Evolutionary conservation across 2,888 invertebrate species (phyloP), one percentile per base, ranked within the genome.

Genomic region (Tetanocera ferruginea): DNA sequence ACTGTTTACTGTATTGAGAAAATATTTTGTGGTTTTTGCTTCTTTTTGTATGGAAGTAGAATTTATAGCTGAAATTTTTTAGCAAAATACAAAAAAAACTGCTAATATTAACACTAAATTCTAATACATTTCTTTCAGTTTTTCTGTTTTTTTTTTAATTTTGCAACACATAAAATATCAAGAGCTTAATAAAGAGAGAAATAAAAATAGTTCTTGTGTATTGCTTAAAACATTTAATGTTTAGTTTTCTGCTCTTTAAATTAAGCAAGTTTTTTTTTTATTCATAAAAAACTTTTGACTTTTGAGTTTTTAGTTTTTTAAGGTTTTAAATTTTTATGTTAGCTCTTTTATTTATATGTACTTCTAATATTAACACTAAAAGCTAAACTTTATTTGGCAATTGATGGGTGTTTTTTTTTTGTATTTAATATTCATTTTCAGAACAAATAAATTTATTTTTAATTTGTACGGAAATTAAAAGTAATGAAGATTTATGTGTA

Each of bases 311-410:
- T n/a, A n/a, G n/a, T n/a, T n/a, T 52, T 72, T 79, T 70, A 82
- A 80, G 78, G 81, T 82, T 78, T 81, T 80, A 82, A 83, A 83
- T 82, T 83, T 80, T 79, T 80, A 82, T 77, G 81, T 79, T 83
- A 76, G 77, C 76, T 71, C 80, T 82, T 80, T 81, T 83, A 83
- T 83, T 83, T 83, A 81, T 84, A 84, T 84, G 79, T 79, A 83
- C 80, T 83, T 85, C 84, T 84, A 85, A 81, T 80, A 83, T 85
- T 84, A 85, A 85, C 85, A 82, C 85, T 87, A 87, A 89, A 89
- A 89, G 87, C 89, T 89, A 89, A 87, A 85, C 85, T 85, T 87
- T 87, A 88, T 88, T 88, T 88, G 89, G 89, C 88, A 89, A 89
- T 89, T 88, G 87, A 88, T 89, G 89, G 89, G 88, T 89, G 87